These are phyloP conservation scores for Stenodema calcarata DNA, from an alignment of 2,888 invertebrate genomes.

Conservation along the genomic window DNA sequence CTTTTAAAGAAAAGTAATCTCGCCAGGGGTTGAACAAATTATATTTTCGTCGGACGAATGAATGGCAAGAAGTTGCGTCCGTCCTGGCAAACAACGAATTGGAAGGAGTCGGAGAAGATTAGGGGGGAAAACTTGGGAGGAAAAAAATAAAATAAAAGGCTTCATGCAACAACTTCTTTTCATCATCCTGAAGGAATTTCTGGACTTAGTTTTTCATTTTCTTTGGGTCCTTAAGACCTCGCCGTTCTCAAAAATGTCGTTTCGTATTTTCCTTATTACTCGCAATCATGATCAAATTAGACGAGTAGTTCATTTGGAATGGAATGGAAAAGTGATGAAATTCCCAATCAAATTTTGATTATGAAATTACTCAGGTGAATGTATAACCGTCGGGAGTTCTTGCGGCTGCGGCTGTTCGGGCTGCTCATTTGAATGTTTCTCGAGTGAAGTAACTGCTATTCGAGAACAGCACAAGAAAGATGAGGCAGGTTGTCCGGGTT, in stretches of 20 bases:
- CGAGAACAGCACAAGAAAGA: too few relatives aligned
- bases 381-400: too few relatives aligned
- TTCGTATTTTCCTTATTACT: background rate
- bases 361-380: too few relatives aligned
- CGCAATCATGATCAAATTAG: background rate
- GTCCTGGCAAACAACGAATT: background rate
- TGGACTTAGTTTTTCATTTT: background rate
- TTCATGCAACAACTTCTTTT: background rate
- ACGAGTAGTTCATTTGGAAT: background rate
- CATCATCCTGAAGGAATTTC: background rate
- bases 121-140: background rate
- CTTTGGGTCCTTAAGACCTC: background rate
- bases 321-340: too few relatives aligned
- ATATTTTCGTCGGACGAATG: background rate
- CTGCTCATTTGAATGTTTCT: too few relatives aligned
- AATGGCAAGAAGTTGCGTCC: background rate
- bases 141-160: background rate
- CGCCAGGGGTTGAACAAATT: background rate
- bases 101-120: background rate
- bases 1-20: background rate
- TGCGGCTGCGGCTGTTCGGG: too few relatives aligned
- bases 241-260: background rate
- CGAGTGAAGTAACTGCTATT: too few relatives aligned
- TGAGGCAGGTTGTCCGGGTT: too few relatives aligned
- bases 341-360: too few relatives aligned